Evolutionary conservation across 2,113 vertebrate species (phyloP).

Genomic region (Pygoscelis antarcticus): DNA sequence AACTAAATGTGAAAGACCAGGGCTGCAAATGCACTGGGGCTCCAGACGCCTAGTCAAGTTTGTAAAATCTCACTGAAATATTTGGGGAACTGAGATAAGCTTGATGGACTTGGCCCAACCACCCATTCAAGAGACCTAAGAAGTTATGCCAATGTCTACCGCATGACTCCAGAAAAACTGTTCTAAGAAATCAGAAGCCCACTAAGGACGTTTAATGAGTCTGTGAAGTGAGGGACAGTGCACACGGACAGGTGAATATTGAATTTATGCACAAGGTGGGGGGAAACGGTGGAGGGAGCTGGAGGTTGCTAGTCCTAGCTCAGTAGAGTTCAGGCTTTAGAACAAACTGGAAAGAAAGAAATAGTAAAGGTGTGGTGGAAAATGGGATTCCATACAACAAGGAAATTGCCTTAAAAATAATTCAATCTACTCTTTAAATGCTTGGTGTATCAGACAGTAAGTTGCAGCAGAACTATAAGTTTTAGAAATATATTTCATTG

Average conservation of each 20-base stretch:
- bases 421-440: background rate
- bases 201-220: background rate
- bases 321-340: background rate
- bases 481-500: conserved; percentile 27
- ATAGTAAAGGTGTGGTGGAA: background rate
- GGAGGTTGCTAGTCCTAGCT: background rate
- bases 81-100: background rate
- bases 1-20: background rate
- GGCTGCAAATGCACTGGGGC: background rate
- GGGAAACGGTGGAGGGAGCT: background rate
- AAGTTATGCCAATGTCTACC: background rate
- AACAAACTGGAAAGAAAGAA: background rate
- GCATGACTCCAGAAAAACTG: background rate
- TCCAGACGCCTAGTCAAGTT: background rate
- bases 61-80: background rate
- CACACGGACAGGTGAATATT: background rate
- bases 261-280: background rate
- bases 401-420: background rate
- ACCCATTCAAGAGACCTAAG: background rate
- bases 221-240: background rate
- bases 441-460: background rate
- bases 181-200: background rate
- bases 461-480: background rate
- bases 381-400: background rate
- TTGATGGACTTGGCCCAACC: background rate